Percentiles rank a stretch among this genome's conserved stretches.
Evolutionary conservation across 1,140 invertebrate genomes (phyloP).

Genomic region (Aphelinus atriplicis): DNA sequence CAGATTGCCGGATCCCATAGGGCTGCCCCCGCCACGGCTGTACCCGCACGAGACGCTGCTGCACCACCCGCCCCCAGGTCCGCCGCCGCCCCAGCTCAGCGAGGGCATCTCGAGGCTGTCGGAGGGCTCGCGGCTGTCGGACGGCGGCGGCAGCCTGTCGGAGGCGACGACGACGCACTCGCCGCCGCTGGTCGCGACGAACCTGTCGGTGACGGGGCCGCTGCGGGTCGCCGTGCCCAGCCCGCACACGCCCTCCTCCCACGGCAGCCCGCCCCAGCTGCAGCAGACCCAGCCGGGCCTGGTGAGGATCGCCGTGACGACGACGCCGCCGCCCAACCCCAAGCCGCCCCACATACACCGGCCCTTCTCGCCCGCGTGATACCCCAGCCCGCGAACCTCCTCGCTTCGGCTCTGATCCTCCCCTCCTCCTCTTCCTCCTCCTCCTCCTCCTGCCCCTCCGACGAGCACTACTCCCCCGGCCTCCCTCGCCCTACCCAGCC

Average conservation of each 20-base stretch:
- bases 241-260: slow-evolving; percentile 63
- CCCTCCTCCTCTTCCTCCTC: neutral
- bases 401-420: neutral
- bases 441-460: no score
- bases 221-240: slow-evolving; percentile 62
- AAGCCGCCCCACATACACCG: slow-evolving; percentile 63
- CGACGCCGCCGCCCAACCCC: slow-evolving; percentile 57
- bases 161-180: slow-evolving; percentile 63
- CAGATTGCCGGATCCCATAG: slow-evolving; percentile 61
- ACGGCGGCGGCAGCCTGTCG: slow-evolving; percentile 62
- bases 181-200: slow-evolving; percentile 63
- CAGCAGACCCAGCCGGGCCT: slow-evolving; percentile 39
- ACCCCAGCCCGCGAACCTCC: slow-evolving; percentile 42
- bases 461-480: no score
- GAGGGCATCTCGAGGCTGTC: slow-evolving; percentile 63
- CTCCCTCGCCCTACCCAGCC: no score
- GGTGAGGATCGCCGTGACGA: slow-evolving; percentile 58
- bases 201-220: slow-evolving; percentile 62
- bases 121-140: slow-evolving; percentile 58
- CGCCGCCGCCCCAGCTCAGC: slow-evolving; percentile 57
- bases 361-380: slow-evolving; percentile 66
- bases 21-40: slow-evolving; percentile 56
- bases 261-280: slow-evolving; percentile 58
- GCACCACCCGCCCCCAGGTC: slow-evolving; percentile 53
- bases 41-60: slow-evolving; percentile 61